Evolutionary conservation across 2,113 vertebrate species (phyloP).

Genomic region (Rattus rattus): DNA sequence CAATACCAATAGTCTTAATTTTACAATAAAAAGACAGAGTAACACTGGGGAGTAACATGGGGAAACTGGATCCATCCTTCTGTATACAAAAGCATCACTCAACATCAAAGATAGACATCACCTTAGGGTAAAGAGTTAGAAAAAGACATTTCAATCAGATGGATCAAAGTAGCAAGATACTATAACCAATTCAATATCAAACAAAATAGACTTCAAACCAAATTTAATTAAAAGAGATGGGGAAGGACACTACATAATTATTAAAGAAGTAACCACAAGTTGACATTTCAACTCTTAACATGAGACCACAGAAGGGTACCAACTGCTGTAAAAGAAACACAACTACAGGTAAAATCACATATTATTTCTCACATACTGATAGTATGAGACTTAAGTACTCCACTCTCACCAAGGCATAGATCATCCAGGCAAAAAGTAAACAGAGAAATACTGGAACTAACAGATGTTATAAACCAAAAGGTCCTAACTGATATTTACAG

Average conservation of each 20-base stretch:
- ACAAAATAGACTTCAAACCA: neutral
- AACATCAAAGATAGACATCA: neutral
- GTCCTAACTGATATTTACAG: neutral
- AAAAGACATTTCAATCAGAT: neutral
- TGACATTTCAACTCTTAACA: neutral
- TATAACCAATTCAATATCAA: neutral
- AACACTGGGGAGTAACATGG: neutral
- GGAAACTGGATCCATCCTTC: neutral
- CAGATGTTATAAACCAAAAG: neutral
- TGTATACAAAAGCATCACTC: neutral
- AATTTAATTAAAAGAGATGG: neutral
- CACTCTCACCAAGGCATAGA: neutral
- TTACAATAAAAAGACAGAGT: neutral
- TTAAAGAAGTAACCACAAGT: neutral
- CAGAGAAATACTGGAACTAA: neutral
- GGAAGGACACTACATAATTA: neutral
- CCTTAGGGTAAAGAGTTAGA: neutral
- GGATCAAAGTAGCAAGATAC: neutral
- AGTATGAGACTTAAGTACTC: neutral
- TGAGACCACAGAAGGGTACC: neutral
- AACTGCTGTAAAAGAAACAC: neutral
- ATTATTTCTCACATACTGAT: neutral
- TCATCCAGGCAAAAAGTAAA: neutral
- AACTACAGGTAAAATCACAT: neutral
- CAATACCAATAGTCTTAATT: neutral